Percentiles rank a stretch among this genome's conserved stretches.
These are phyloP conservation scores for Abrostola triplasia DNA, from an alignment of 2,888 invertebrate genomes.

Conservation along the genomic window DNA sequence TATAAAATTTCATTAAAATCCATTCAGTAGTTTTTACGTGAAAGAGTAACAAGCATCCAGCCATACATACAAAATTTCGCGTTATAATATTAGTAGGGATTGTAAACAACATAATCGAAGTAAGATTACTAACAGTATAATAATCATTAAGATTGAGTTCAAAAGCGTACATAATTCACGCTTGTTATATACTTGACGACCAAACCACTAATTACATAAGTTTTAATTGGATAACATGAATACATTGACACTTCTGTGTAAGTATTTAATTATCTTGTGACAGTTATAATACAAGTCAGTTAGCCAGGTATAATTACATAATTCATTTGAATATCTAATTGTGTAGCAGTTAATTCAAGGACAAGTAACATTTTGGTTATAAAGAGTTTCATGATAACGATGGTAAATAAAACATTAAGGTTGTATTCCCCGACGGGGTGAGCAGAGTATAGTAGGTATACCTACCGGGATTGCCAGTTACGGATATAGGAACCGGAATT, in stretches of 20 bases:
- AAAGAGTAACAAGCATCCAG: too few species aligned
- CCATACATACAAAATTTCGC: too few species aligned
- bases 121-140: too few species aligned
- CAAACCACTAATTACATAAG: conserved; percentile 7
- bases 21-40: too few species aligned
- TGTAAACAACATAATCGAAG: too few species aligned
- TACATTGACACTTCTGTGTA: conserved; percentile 22
- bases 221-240: conserved; percentile 15
- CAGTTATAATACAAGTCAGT: conserved; percentile 26
- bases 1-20: too few species aligned
- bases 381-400: neutral
- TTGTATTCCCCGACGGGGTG: neutral
- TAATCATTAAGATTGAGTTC: too few species aligned
- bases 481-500: too few species aligned
- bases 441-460: too few species aligned
- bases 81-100: too few species aligned
- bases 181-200: neutral
- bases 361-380: neutral
- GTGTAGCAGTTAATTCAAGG: conserved; percentile 16
- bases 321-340: conserved; percentile 23
- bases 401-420: neutral
- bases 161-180: neutral
- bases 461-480: too few species aligned
- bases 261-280: conserved; percentile 22
- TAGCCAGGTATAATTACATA: conserved; percentile 18